Base-by-base conservation (phyloP, 1,140 invertebrate species). In the Macrosteles quadrilineatus region DNA sequence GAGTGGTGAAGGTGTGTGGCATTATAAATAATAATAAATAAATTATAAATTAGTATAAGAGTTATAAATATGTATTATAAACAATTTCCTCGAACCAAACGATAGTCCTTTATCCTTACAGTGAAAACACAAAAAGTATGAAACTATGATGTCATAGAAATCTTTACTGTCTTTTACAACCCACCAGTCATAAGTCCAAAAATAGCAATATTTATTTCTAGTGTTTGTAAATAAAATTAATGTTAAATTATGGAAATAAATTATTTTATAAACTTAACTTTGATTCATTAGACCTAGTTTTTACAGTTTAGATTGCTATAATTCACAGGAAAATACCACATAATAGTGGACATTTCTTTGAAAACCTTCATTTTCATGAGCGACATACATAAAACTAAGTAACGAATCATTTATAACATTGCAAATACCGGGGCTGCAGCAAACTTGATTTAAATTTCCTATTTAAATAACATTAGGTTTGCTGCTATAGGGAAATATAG, bases 21-120 rank as follows among this genome's bases (percentile, higher is more conserved):
- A 66, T 66, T 66, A 66, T 66, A 43, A 40, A 66, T 66, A 66
- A 66, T 66, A 43, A 19, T 43, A 43, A 32, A 64, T 64, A 64
- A 66, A 45, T 66, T 59, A 59, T 59, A 30, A 59, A 30, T 14
- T 66, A 66, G 63, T 21, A 45, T 66, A 43, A 14, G 21, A 45
- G 9, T 25, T 66, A 66, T 66, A 66, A 66, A 66, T 66, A 66
- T 66, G 63, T 66, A 66, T 43, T 66, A 66, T 66, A 66, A 43
- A 36, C 32, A 36, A 14, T 36, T 36, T 4, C 14, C 14, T 59
- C 12, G 4, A 59, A 30, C 47, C 47, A 50, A 64, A 9, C 14
- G 32, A 32, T 31, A 32, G n/a, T 31, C 6, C 29, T 64, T 64
- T n/a, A n/a, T n/a, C n/a, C n/a, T n/a, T n/a, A n/a, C n/a, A n/a